Conservation (phyloP, 1,140 invertebrate species). For the Drosophila sp. region DNA sequence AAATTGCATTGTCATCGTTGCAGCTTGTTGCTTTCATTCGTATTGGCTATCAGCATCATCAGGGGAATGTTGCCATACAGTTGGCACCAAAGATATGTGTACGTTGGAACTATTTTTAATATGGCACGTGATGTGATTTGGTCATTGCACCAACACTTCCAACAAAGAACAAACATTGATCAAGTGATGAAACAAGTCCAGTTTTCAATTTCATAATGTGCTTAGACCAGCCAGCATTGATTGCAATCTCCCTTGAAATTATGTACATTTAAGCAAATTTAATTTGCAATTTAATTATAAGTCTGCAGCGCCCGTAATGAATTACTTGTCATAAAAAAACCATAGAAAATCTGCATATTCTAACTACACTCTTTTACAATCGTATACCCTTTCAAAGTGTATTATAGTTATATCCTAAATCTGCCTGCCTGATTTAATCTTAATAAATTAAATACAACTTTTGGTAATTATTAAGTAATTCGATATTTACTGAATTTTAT, state of each 20-base stretch:
- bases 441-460: not conserved
- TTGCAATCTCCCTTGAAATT: slow-evolving; percentile 74
- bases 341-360: slow-evolving; percentile 63
- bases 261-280: slow-evolving; percentile 73
- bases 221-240: slow-evolving; percentile 18
- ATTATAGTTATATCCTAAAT: not conserved
- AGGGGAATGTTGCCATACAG: slow-evolving; percentile 38
- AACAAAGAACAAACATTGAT: slow-evolving; percentile 9
- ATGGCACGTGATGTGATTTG: slow-evolving; percentile 50
- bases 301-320: slow-evolving; percentile 53
- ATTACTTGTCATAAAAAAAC: slow-evolving; percentile 38
- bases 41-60: slow-evolving; percentile 27
- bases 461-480: too few species aligned
- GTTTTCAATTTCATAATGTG: not conserved
- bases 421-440: not conserved
- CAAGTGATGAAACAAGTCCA: slow-evolving; percentile 8
- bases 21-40: slow-evolving; percentile 6
- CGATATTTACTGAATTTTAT: too few species aligned
- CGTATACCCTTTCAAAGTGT: not conserved
- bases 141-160: not conserved
- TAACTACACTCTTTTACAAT: slow-evolving; percentile 25
- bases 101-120: slow-evolving; percentile 31
- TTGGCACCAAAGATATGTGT: slow-evolving; percentile 36
- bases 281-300: slow-evolving; percentile 72
- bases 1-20: slow-evolving; percentile 42